Evolutionary conservation across 2,888 invertebrate species (phyloP).

Genomic region (Apocheima hispidaria): DNA sequence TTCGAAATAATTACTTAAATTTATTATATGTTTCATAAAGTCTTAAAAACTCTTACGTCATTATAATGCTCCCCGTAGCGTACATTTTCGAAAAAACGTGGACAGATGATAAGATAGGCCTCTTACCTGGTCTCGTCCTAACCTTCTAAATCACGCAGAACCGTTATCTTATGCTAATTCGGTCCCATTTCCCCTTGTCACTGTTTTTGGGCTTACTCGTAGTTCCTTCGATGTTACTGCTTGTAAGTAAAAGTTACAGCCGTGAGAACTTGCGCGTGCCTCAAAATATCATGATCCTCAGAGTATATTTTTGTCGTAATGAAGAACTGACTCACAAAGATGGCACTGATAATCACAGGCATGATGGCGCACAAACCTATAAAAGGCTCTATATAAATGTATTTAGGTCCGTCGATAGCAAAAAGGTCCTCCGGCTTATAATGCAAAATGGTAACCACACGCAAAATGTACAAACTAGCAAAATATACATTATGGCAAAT

Average conservation of each 20-base stretch:
- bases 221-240: slow-evolving; percentile 21
- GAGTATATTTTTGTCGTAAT: background rate
- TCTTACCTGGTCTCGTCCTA: slow-evolving; percentile 41
- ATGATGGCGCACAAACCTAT: background rate
- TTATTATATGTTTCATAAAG: too few relatives aligned
- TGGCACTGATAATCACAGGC: too few relatives aligned
- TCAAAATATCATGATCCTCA: background rate
- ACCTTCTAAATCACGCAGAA: slow-evolving; percentile 50
- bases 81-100: slow-evolving; percentile 29
- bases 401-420: too few relatives aligned
- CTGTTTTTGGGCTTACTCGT: slow-evolving; percentile 25
- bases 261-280: background rate
- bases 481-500: too few relatives aligned
- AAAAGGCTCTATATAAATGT: background rate
- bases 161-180: slow-evolving; percentile 49
- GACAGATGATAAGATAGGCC: slow-evolving; percentile 27
- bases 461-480: too few relatives aligned
- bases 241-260: slow-evolving; percentile 1
- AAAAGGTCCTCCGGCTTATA: too few relatives aligned
- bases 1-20: background rate
- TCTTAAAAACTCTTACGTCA: slow-evolving; percentile 5
- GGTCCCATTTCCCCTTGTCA: slow-evolving; percentile 21
- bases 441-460: too few relatives aligned
- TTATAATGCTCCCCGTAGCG: slow-evolving; percentile 12
- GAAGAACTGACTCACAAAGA: background rate